Evolutionary conservation across 2,888 invertebrate species (phyloP), one percentile per base, ranked within the genome.

Genomic region (Meghimatium bilineatum): DNA sequence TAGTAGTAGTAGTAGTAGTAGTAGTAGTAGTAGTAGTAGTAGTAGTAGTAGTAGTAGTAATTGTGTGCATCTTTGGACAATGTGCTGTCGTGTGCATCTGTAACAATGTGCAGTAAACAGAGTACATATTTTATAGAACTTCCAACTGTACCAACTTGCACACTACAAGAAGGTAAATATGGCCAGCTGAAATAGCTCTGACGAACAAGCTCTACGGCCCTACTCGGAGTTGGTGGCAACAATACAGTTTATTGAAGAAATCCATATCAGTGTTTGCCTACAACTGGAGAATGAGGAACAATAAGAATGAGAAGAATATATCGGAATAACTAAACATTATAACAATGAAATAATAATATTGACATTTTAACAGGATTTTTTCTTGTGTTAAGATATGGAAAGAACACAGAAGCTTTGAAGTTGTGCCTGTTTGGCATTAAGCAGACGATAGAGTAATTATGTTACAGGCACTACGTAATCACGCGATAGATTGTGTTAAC

Each of bases 1-100:
- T 3, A 75, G 75, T 3, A 75, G 75, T 38, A 75, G 75, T 38
- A 75, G 75, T 38, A 75, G 75, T 44, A 44, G 12, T 44, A 44
- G 44, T 5, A 44, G 44, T 44, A 44, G 44, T 44, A 44, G 12
- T 44, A 44, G 44, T 44, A 44, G 44, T 44, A 44, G 12, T 44
- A 44, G 12, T 44, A 44, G 44, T 44, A 44, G 12, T 44, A 44
- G 44, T 44, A 44, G 44, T 44, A 44, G 44, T 44, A 44, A 12
- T 44, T 8, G 44, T 44, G 44, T 8, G 44, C 12, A 44, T 44
- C n/a, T n/a, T n/a, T n/a, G n/a, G n/a, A n/a, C n/a, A n/a, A n/a
- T n/a, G n/a, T n/a, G n/a, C n/a, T n/a, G n/a, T n/a, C n/a, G n/a
- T n/a, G n/a, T n/a, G n/a, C n/a, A n/a, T n/a, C n/a, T n/a, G n/a